A percentile compares a stretch with the other conserved stretches of the same genome.
phyloP scores from a whole-genome alignment of 92 coral and sea anemone genomes.

The Paragorgia papillata region DNA sequence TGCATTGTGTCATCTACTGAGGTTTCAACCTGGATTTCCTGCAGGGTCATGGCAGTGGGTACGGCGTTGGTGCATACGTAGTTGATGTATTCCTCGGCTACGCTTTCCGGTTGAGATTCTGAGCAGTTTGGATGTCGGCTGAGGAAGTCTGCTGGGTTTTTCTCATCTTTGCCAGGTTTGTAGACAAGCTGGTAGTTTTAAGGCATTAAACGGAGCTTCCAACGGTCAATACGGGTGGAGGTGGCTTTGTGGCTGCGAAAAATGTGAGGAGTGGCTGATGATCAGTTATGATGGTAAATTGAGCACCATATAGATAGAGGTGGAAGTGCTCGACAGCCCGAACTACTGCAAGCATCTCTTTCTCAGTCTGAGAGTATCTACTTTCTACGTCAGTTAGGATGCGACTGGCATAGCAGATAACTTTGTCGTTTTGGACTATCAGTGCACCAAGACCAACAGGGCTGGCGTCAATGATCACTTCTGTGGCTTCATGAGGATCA shows the following conservation, averaged over 20 bases:
- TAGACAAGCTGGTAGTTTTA: conserved; percentile 27
- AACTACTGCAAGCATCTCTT: conserved; percentile 65
- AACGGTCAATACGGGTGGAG: conserved; percentile 22
- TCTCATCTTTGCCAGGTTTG: conserved; percentile 27
- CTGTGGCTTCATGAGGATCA: conserved; percentile 52
- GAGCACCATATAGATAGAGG: conserved; percentile 60
- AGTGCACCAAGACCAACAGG: conserved; percentile 56
- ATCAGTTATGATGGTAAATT: conserved; percentile 61
- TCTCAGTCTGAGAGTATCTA: conserved; percentile 58
- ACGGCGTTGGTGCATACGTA: conserved; percentile 46
- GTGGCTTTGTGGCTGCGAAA: conserved; percentile 35
- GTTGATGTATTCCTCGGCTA: conserved; percentile 60
- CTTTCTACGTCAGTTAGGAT: conserved; percentile 58
- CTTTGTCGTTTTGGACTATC: conserved; percentile 50
- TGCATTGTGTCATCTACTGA: conserved; percentile 38
- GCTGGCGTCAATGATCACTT: conserved; percentile 61
- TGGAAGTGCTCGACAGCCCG: conserved; percentile 69
- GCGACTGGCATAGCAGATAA: conserved; percentile 64
- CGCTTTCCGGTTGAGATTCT: not conserved
- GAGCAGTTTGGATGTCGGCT: conserved; percentile 31
- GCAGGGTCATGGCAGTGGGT: conserved; percentile 58
- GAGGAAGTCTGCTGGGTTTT: conserved; percentile 38
- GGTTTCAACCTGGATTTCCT: conserved; percentile 57
- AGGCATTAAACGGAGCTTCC: conserved; percentile 27
- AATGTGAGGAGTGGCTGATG: conserved; percentile 69